These are phyloP conservation scores for Tupaia chinensis DNA, from an alignment of 2,113 vertebrate genomes.

Conservation along the genomic window DNA sequence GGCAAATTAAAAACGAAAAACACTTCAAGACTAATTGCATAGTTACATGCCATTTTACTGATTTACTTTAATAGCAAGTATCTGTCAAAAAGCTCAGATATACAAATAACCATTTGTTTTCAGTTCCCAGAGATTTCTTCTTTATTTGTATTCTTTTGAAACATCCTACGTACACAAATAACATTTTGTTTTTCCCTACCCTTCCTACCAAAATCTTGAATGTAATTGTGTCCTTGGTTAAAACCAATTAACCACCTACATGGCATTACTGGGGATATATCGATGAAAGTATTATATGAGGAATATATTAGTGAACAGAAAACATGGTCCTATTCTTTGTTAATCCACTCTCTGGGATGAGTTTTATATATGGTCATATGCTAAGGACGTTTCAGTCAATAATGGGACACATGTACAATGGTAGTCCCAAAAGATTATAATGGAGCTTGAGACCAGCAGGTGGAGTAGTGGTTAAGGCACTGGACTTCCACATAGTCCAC, in stretches of 20 bases:
- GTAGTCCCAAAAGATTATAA: too few species aligned
- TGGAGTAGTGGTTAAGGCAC: too few species aligned
- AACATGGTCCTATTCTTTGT: background rate
- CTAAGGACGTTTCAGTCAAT: too few species aligned
- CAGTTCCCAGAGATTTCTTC: background rate
- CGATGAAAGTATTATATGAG: background rate
- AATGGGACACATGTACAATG: too few species aligned
- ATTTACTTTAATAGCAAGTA: background rate
- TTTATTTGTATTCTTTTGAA: background rate
- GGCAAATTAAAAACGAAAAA: too few species aligned
- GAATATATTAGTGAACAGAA: background rate
- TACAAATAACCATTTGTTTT: background rate
- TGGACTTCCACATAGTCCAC: too few species aligned
- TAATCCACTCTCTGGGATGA: background rate
- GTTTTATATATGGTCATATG: background rate
- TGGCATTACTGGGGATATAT: background rate
- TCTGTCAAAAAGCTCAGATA: background rate
- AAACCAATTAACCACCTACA: background rate
- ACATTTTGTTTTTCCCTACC: background rate
- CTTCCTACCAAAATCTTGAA: background rate
- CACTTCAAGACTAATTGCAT: background rate
- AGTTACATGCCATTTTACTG: background rate
- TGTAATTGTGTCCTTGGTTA: background rate
- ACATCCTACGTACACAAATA: background rate
- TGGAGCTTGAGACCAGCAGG: too few species aligned